Conservation (phyloP, 2,113 vertebrate genomes). For the Synchiropus splendidus region DNA sequence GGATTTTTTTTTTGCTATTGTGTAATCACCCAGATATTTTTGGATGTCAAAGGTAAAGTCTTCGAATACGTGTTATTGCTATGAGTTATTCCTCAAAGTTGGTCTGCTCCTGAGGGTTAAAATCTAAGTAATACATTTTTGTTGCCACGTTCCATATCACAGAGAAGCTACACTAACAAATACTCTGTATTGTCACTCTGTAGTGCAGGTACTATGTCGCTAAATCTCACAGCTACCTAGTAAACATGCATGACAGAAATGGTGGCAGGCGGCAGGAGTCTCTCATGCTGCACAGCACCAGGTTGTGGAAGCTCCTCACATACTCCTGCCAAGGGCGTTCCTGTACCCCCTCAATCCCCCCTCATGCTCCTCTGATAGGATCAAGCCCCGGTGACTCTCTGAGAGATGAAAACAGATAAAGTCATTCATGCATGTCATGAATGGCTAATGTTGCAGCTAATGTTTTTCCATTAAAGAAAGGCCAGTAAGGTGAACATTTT, state of each 20-base stretch:
- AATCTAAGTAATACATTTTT: too few species aligned
- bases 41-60: too few species aligned
- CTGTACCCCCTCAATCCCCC: constrained; percentile 4
- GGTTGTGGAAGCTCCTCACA: constrained; percentile 57
- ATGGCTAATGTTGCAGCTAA: constrained; percentile 25
- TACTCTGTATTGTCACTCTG: too few species aligned
- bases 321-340: constrained; percentile 45
- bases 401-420: constrained; percentile 46
- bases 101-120: too few species aligned
- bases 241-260: constrained; percentile 13
- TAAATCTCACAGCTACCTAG: too few species aligned
- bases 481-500: constrained; percentile 2
- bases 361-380: constrained; percentile 31
- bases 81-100: too few species aligned
- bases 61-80: too few species aligned
- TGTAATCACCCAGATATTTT: too few species aligned
- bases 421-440: constrained; percentile 36
- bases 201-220: too few species aligned
- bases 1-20: too few species aligned
- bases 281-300: constrained; percentile 17
- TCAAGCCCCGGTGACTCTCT: constrained; percentile 27
- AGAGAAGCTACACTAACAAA: too few species aligned
- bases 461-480: constrained; percentile 17
- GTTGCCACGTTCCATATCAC: too few species aligned
- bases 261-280: constrained; percentile 25